phyloP scores from a whole-genome alignment of 2,888 invertebrate genomes.

The Melipona beecheii region DNA sequence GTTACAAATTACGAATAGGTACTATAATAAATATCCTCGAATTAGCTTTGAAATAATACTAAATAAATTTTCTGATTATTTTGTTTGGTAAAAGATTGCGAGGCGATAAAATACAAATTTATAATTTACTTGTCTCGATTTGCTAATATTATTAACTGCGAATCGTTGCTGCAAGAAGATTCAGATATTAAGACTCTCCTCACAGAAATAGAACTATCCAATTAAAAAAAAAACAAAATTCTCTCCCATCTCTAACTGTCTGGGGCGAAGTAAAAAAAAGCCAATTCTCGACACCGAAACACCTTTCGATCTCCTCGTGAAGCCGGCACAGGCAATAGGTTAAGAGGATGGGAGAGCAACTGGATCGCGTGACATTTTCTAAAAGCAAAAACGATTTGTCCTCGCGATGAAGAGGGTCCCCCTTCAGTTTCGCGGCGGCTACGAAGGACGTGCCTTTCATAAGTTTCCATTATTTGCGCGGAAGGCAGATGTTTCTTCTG shows the following conservation, averaged over 20 bases:
- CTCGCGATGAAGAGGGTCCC: slow-evolving; percentile 11
- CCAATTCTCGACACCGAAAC: not conserved
- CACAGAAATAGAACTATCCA: not conserved
- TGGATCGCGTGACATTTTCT: slow-evolving; percentile 30
- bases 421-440: slow-evolving; percentile 31
- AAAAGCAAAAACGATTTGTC: slow-evolving; percentile 36
- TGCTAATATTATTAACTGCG: too few relatives aligned
- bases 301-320: not conserved
- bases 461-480: slow-evolving; percentile 64
- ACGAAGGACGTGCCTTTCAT: slow-evolving; percentile 60
- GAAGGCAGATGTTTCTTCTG: slow-evolving; percentile 60
- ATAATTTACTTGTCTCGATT: too few relatives aligned
- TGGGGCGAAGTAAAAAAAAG: not conserved
- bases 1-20: too few relatives aligned
- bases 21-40: too few relatives aligned
- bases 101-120: too few relatives aligned
- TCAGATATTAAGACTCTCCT: not conserved
- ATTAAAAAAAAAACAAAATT: not conserved
- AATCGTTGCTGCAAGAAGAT: too few relatives aligned
- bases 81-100: too few relatives aligned
- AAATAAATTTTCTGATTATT: too few relatives aligned
- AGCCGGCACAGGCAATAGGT: not conserved
- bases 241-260: not conserved
- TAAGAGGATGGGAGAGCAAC: not conserved
- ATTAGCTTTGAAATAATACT: too few relatives aligned